These are phyloP conservation scores for Syngnathus rostellatus DNA, from an alignment of 2,797 vertebrate species.

Conservation along the genomic window DNA sequence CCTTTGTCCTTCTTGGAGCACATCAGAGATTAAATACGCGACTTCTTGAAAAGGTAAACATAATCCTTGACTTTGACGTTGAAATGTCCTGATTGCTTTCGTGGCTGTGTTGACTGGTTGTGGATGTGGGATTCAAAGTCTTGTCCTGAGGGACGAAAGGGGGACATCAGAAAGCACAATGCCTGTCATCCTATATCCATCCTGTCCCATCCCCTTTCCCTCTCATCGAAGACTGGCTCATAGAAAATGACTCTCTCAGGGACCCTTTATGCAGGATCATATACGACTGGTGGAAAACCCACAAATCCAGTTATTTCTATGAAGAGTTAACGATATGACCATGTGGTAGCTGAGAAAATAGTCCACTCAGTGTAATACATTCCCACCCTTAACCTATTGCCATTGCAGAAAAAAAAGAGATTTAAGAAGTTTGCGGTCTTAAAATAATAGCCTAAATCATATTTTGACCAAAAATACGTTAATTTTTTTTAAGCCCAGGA, in stretches of 20 bases:
- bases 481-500: too few species aligned
- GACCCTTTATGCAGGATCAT: slow-evolving; percentile 52
- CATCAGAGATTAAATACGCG: slow-evolving; percentile 47
- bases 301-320: slow-evolving; percentile 26
- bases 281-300: slow-evolving; percentile 32
- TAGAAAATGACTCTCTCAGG: slow-evolving; percentile 58
- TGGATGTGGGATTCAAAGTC: slow-evolving; percentile 28
- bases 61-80: slow-evolving; percentile 49
- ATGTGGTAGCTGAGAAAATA: slow-evolving; percentile 25
- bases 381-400: slow-evolving; percentile 20
- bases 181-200: slow-evolving; percentile 55
- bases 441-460: too few species aligned
- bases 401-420: slow-evolving; percentile 23
- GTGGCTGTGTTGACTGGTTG: slow-evolving; percentile 38
- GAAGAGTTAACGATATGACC: slow-evolving; percentile 28
- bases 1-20: slow-evolving; percentile 42
- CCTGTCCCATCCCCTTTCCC: slow-evolving; percentile 34
- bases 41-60: slow-evolving; percentile 46
- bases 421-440: slow-evolving; percentile 3
- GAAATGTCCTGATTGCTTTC: slow-evolving; percentile 55
- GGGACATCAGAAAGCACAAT: slow-evolving; percentile 47
- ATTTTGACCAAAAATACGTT: too few species aligned
- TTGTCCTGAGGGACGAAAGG: slow-evolving; percentile 32
- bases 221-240: slow-evolving; percentile 52
- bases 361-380: slow-evolving; percentile 18